Evolutionary conservation across 2,888 invertebrate species (phyloP).

Genomic region (Biston stratarius): DNA sequence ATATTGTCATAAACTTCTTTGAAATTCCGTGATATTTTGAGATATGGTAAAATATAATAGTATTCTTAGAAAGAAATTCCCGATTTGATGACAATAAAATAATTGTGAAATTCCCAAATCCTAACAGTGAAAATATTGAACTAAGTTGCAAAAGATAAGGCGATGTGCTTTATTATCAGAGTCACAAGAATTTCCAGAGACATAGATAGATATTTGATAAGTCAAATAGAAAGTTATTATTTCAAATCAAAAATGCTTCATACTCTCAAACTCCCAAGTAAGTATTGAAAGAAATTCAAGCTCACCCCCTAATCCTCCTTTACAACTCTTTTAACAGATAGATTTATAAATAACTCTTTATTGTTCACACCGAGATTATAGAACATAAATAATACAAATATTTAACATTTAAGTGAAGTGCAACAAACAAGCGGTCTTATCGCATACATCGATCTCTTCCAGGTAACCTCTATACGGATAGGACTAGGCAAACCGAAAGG

Average conservation of each 20-base stretch:
- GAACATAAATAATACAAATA: no score
- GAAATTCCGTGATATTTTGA: neutral
- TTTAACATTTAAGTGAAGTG: no score
- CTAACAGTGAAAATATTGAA: neutral
- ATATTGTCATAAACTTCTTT: neutral
- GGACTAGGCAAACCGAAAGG: no score
- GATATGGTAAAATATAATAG: neutral
- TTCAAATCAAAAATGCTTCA: neutral
- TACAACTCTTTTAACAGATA: no score
- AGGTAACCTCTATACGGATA: no score
- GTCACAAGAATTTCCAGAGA: neutral
- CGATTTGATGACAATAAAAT: neutral
- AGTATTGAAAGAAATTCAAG: no score
- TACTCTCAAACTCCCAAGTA: no score
- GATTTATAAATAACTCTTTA: no score
- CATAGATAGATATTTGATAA: neutral
- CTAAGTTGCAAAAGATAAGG: neutral
- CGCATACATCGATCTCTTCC: no score
- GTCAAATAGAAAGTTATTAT: neutral
- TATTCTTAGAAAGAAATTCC: conserved; percentile 1
- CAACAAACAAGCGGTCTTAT: no score
- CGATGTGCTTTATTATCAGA: neutral
- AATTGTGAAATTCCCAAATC: neutral
- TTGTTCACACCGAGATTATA: no score
- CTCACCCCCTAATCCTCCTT: no score